phyloP scores from a whole-genome alignment of 2,888 invertebrate genomes.

The Drosophila dives region DNA sequence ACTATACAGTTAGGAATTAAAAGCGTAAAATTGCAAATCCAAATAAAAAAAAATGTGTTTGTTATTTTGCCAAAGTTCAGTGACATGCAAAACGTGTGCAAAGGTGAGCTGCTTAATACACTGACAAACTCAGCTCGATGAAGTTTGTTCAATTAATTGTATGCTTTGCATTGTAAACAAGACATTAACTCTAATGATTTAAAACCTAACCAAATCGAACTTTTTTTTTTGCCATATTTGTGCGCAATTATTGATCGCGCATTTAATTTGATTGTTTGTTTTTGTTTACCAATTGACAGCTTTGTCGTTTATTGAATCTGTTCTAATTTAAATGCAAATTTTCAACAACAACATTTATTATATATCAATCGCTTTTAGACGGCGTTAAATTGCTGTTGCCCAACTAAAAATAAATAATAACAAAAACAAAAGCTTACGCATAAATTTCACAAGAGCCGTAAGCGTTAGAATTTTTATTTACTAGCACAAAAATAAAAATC shows the following conservation, averaged over 20 bases:
- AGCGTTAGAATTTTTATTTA: constrained; percentile 41
- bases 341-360: constrained; percentile 65
- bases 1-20: constrained; percentile 30
- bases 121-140: constrained; percentile 23
- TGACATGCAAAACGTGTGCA: constrained; percentile 37
- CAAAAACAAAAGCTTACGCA: constrained; percentile 41
- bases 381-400: constrained; percentile 59
- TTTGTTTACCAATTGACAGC: constrained; percentile 27
- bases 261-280: constrained; percentile 41
- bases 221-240: neutral
- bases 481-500: constrained; percentile 29
- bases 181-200: constrained; percentile 21
- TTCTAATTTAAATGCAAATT: constrained; percentile 78
- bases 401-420: constrained; percentile 47
- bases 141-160: constrained; percentile 45
- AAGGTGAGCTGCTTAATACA: constrained; percentile 26
- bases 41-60: constrained; percentile 30
- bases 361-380: constrained; percentile 43
- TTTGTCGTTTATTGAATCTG: constrained; percentile 56
- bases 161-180: constrained; percentile 34
- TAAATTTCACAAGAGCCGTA: constrained; percentile 53
- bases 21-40: constrained; percentile 55
- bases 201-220: neutral
- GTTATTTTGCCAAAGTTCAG: constrained; percentile 40
- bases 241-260: constrained; percentile 1